phyloP scores from a whole-genome alignment of 2,797 vertebrate species.

The Phataginus tricuspis region DNA sequence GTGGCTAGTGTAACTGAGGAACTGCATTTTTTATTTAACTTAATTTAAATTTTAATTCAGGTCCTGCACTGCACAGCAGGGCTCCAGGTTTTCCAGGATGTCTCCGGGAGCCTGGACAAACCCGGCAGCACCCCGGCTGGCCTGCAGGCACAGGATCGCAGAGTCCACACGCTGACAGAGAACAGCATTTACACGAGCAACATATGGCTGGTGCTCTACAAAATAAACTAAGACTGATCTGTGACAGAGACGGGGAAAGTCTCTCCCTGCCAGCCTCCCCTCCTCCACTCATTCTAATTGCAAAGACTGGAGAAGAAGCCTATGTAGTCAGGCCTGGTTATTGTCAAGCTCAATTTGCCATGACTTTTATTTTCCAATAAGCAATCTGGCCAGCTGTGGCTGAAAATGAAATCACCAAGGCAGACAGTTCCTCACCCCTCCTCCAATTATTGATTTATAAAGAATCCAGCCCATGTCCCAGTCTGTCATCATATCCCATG shows the following conservation, averaged over 20 bases:
- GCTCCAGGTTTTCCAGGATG: neutral
- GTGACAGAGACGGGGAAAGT: neutral
- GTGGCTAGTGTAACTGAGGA: neutral
- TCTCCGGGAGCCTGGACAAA: neutral
- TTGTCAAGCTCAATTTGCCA: conserved; percentile 77
- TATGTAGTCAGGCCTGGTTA: conserved; percentile 64
- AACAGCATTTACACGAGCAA: neutral
- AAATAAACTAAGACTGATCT: conserved; percentile 46
- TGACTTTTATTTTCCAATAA: conserved; percentile 80
- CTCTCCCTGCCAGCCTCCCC: neutral
- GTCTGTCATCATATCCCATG: neutral
- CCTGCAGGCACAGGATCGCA: neutral
- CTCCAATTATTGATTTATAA: conserved; percentile 66
- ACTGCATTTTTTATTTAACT: neutral
- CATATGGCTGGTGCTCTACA: conserved; percentile 15
- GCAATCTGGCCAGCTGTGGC: conserved; percentile 77
- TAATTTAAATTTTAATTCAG: neutral
- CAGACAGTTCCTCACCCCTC: neutral
- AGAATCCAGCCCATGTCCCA: conserved; percentile 11
- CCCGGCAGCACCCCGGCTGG: neutral
- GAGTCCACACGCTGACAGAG: neutral
- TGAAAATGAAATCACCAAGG: conserved; percentile 78
- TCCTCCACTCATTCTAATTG: conserved; percentile 9
- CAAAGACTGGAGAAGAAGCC: conserved; percentile 29
- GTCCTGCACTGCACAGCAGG: neutral